These are phyloP conservation scores for Lethenteron reissneri DNA, from an alignment of 2,113 vertebrate species.

Conservation along the genomic window DNA sequence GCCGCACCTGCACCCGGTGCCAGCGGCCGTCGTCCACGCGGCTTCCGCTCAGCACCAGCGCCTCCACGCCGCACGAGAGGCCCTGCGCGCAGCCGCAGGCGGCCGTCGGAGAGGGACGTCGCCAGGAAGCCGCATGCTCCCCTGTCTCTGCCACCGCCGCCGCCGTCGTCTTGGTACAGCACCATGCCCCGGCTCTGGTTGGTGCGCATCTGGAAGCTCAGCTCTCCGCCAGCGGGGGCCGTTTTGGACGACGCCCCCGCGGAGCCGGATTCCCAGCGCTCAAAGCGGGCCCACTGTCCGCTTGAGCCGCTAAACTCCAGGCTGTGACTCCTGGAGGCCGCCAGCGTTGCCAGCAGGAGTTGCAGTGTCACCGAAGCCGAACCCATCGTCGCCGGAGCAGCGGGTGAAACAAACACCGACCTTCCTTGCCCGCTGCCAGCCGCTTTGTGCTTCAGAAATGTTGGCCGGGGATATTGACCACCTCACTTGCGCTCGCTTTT, in stretches of 20 bases:
- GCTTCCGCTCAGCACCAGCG: slow-evolving; percentile 42
- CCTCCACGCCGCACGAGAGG: slow-evolving; percentile 62
- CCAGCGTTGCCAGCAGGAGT: slow-evolving; percentile 17
- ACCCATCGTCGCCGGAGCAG: too few relatives aligned
- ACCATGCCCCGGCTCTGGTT: slow-evolving; percentile 53
- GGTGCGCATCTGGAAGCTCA: slow-evolving; percentile 65
- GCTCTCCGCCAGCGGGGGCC: slow-evolving; percentile 40
- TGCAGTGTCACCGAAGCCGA: too few relatives aligned
- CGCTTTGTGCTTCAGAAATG: too few relatives aligned
- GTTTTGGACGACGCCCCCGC: neutral
- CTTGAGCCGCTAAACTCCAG: slow-evolving; percentile 63
- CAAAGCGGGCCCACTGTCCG: slow-evolving; percentile 74
- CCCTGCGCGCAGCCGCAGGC: slow-evolving; percentile 57
- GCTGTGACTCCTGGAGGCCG: slow-evolving; percentile 16
- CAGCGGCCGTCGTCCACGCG: slow-evolving; percentile 48
- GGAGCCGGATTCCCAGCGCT: slow-evolving; percentile 31
- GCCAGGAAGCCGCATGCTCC: slow-evolving; percentile 61
- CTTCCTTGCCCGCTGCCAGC: too few relatives aligned
- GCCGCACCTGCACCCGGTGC: slow-evolving; percentile 50
- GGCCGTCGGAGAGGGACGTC: slow-evolving; percentile 45
- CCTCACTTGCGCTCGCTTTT: too few relatives aligned
- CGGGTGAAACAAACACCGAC: too few relatives aligned
- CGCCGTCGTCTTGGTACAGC: slow-evolving; percentile 69
- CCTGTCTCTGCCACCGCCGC: slow-evolving; percentile 20
- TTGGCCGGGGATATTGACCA: too few relatives aligned